Evolutionary conservation across 53 echinoderm and acorn worm species (phyloP).

Genomic region (Echinometra lucunter): DNA sequence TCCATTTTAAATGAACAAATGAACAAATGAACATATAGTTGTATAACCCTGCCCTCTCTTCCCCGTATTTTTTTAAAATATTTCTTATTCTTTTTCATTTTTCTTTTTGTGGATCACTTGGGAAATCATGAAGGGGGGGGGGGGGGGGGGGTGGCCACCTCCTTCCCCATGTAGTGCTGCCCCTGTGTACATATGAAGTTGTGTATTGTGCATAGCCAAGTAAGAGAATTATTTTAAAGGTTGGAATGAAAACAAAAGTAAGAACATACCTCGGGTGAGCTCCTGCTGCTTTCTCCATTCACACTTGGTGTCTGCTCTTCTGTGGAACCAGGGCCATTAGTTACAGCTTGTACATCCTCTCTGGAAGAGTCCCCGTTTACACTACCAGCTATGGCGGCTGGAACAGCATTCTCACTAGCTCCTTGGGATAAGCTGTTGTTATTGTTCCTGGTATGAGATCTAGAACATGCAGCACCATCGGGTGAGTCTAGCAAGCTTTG

Average conservation of each 20-base stretch:
- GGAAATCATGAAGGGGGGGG: too few relatives aligned
- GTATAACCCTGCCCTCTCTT: too few relatives aligned
- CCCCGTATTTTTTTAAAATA: too few relatives aligned
- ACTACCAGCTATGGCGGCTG: slow-evolving; percentile 32
- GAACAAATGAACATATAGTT: too few relatives aligned
- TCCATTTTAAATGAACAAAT: too few relatives aligned
- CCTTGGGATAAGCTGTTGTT: slow-evolving; percentile 80
- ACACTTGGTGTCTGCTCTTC: slow-evolving; percentile 11
- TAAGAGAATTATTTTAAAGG: not conserved
- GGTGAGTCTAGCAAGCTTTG: not conserved
- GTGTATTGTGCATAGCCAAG: not conserved
- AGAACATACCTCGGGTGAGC: slow-evolving; percentile 44
- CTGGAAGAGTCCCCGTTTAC: slow-evolving; percentile 52
- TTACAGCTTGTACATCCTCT: slow-evolving; percentile 6
- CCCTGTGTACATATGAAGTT: too few relatives aligned
- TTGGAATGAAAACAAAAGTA: not conserved
- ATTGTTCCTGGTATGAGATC: slow-evolving; percentile 80
- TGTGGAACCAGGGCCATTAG: slow-evolving; percentile 30
- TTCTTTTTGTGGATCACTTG: too few relatives aligned
- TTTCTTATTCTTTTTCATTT: too few relatives aligned
- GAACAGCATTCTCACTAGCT: not conserved
- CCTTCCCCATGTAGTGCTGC: too few relatives aligned
- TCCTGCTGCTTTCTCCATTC: slow-evolving; percentile 26
- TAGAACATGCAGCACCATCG: slow-evolving; percentile 32
- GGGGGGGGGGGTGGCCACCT: too few relatives aligned